A percentile compares a stretch with the other conserved stretches of the same genome.
Conservation (phyloP, 2,113 vertebrate species). For the Chiloscyllium plagiosum region DNA sequence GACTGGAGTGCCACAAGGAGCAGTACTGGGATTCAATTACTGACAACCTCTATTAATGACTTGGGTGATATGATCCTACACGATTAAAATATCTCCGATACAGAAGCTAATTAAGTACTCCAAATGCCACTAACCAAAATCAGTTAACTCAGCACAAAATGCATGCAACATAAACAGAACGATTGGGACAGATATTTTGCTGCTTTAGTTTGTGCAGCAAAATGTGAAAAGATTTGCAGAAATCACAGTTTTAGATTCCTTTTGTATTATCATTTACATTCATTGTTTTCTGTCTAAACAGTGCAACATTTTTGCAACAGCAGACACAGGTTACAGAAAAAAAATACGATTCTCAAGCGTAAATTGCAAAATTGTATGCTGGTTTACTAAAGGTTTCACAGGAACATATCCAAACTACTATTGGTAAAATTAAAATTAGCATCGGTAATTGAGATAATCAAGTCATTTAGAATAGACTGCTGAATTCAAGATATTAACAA, state of each 20-base stretch:
- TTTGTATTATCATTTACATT: neutral
- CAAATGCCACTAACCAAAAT: neutral
- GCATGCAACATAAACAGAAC: neutral
- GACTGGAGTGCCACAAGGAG: no score
- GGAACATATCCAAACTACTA: neutral
- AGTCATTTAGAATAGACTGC: neutral
- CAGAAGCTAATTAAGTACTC: neutral
- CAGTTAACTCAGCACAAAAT: neutral
- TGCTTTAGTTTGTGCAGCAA: neutral
- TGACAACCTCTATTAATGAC: no score
- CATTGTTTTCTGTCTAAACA: neutral
- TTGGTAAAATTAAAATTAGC: neutral
- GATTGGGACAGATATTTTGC: neutral
- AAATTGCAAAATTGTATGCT: neutral
- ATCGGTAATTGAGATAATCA: neutral
- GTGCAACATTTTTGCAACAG: neutral
- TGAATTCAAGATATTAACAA: neutral
- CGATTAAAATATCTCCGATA: neutral
- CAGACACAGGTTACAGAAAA: neutral
- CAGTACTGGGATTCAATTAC: no score
- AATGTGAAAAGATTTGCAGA: neutral
- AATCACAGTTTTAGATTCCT: neutral
- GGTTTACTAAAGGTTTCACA: neutral
- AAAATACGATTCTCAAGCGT: neutral
- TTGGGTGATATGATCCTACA: no score